phyloP scores from a whole-genome alignment of 2,113 vertebrate genomes.

The Nesoenas mayeri region DNA sequence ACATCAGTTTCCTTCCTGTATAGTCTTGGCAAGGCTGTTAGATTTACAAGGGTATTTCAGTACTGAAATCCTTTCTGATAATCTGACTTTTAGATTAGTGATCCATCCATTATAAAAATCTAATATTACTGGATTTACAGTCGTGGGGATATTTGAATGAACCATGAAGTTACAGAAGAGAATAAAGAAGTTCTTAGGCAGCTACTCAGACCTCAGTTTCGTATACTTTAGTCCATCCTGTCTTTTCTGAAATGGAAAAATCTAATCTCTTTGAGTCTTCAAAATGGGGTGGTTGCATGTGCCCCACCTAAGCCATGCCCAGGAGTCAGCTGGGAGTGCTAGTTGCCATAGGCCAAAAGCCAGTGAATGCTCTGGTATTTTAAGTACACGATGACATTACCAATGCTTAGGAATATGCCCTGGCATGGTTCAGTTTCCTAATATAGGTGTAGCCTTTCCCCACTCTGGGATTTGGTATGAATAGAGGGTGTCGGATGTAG shows the following conservation, averaged over 20 bases:
- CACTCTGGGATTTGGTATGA: not conserved
- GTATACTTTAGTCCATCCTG: not conserved
- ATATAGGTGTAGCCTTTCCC: not conserved
- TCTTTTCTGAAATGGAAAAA: not conserved
- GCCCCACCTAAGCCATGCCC: not conserved
- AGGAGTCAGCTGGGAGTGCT: not conserved
- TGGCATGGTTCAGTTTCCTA: not conserved
- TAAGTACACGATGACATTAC: not conserved
- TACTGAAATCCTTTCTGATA: not conserved
- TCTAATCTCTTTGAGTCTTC: not conserved
- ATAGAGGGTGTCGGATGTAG: not conserved
- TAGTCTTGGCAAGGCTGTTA: not conserved
- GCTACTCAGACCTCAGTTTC: not conserved
- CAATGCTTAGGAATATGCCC: not conserved
- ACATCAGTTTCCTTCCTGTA: not conserved
- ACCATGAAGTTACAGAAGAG: not conserved
- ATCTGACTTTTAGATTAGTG: not conserved
- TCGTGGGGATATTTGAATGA: not conserved
- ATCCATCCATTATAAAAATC: not conserved
- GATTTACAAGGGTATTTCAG: not conserved
- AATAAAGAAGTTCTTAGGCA: not conserved
- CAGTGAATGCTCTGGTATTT: not conserved
- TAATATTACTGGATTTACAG: not conserved
- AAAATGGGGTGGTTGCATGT: not conserved
- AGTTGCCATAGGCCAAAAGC: not conserved